Base-by-base conservation (phyloP, 2,797 vertebrate genomes). In the Pteropus rufus region DNA sequence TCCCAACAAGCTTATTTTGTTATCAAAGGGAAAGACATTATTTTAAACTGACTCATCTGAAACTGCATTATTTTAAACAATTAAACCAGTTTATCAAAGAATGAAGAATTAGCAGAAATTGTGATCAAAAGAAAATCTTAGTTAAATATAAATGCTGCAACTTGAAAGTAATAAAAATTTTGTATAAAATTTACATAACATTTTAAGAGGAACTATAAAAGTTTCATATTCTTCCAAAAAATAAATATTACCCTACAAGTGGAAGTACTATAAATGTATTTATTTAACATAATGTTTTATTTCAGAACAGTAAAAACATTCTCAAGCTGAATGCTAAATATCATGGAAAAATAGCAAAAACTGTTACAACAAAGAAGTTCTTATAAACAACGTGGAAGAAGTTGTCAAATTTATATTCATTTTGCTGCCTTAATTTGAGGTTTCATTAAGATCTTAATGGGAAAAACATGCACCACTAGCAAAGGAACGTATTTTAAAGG, bases 391-490 rank as follows among this genome's bases (percentile, higher is more conserved):
- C 97, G 97, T 97, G 98, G 98, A 98, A 98, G 95, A 97, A 98
- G 95, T 97, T 98, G 98, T 98, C 98, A 98, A 98, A 98, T 98
- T 98, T 98, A 98, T 98, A 97, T 98, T 98, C 98, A 96, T 98
- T 98, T 96, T 98, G 98, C 97, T 98, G 98, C 98, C 98, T 98
- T 98, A 98, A 98, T 98, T 97, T 97, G 98, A 98, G 98, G 98
- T 98, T 98, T 98, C 97, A 98, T 98, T 98, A 98, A 98, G 97
- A 99, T 98, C 92, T 98, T 99, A 99, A 99, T 99, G 83, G 98
- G 98, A 99, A 99, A 98, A 99, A 98, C 97, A 99, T 99, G 98
- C 97, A 92, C 52, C 85, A 97, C 79, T 89, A 97, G 97, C 80
- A 82, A 97, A 95, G 97, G 60, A 89, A 97, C 41, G 9, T 85